Conservation (phyloP, 2,797 vertebrate genomes). For the Sebastes trivittatus region DNA sequence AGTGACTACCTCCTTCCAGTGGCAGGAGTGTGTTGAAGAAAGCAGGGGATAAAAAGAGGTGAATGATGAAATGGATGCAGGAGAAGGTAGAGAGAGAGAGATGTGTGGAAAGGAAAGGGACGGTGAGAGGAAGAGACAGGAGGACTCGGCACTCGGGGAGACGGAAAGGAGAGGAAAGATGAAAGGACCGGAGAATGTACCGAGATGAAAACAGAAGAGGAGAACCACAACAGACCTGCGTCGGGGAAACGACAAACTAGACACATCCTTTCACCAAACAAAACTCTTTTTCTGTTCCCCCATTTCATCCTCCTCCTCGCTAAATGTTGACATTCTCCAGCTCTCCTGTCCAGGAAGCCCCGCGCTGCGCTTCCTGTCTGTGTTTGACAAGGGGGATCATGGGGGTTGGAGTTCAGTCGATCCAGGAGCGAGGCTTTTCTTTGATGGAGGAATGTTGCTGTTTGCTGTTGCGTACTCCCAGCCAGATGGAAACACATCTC, state of each 20-base stretch:
- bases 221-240: conserved; percentile 18
- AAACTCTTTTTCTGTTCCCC: conserved; percentile 44
- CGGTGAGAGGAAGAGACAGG: conserved; percentile 36
- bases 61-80: conserved; percentile 51
- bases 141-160: conserved; percentile 27
- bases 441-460: conserved; percentile 71
- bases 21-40: conserved; percentile 30
- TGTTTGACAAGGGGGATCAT: conserved; percentile 74
- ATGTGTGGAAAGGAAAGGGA: conserved; percentile 34
- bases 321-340: conserved; percentile 74
- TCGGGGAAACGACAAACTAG: conserved; percentile 45
- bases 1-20: conserved; percentile 38
- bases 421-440: conserved; percentile 54
- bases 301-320: conserved; percentile 39
- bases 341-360: conserved; percentile 66
- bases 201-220: conserved; percentile 33
- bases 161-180: conserved; percentile 44
- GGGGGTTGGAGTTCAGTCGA: conserved; percentile 73
- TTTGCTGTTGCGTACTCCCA: conserved; percentile 48
- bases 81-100: conserved; percentile 36
- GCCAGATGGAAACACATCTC: conserved; percentile 67
- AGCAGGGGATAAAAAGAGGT: background rate
- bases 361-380: conserved; percentile 63
- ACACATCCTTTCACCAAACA: conserved; percentile 63
- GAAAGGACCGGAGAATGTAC: conserved; percentile 49